Percentiles rank a stretch among this genome's conserved stretches.
These are phyloP conservation scores for Larimichthys polyactis DNA, from an alignment of 2,113 vertebrate species.

Conservation along the genomic window DNA sequence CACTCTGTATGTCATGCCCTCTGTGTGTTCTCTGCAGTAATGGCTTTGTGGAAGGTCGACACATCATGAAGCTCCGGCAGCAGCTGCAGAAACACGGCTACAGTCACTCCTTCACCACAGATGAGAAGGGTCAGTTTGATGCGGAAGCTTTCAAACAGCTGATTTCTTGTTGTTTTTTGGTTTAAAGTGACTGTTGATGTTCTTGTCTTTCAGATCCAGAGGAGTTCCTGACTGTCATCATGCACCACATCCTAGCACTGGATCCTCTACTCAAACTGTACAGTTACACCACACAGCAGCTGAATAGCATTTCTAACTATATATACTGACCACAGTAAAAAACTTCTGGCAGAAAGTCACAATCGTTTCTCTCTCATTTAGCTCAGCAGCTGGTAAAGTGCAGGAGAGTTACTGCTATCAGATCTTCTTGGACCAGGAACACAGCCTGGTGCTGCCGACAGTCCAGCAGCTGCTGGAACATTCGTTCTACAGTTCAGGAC, in stretches of 20 bases:
- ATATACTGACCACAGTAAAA: background rate
- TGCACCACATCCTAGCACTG: slow-evolving; percentile 89
- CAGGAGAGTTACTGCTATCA: slow-evolving; percentile 92
- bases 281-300: background rate
- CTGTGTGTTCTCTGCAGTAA: slow-evolving; percentile 70
- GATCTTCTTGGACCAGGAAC: slow-evolving; percentile 92
- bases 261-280: slow-evolving; percentile 92
- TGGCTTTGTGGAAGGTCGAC: slow-evolving; percentile 86
- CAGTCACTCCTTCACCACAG: slow-evolving; percentile 89
- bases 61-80: slow-evolving; percentile 90
- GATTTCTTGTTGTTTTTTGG: background rate
- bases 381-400: slow-evolving; percentile 82
- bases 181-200: background rate
- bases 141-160: background rate
- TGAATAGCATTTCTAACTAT: background rate
- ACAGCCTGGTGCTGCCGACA: slow-evolving; percentile 87
- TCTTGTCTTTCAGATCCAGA: slow-evolving; percentile 88
- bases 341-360: background rate
- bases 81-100: slow-evolving; percentile 87
- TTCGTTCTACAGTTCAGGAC: slow-evolving; percentile 86
- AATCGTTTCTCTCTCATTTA: slow-evolving; percentile 7
- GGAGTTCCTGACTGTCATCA: slow-evolving; percentile 92
- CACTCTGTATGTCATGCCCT: background rate
- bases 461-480: slow-evolving; percentile 93
- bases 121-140: slow-evolving; percentile 87